These are phyloP conservation scores for Desmophyllum pertusum DNA, from an alignment of 92 coral and sea anemone genomes.

Conservation along the genomic window DNA sequence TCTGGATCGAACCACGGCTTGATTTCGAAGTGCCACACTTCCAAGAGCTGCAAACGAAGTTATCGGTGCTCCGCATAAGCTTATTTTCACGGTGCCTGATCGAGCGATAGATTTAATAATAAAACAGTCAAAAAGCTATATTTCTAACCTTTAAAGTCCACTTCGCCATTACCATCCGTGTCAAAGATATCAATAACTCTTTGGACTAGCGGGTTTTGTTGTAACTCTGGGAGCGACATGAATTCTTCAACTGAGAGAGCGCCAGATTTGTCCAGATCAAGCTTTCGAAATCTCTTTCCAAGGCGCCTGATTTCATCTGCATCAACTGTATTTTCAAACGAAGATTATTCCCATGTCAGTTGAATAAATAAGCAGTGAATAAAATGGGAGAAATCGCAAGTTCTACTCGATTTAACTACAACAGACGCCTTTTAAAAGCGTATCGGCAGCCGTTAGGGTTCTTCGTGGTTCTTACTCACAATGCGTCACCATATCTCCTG, in stretches of 20 bases:
- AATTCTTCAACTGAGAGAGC: conserved; percentile 98
- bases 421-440: conserved; percentile 32
- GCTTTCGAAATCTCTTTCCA: conserved; percentile 93
- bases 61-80: conserved; percentile 21
- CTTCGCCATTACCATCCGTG: conserved; percentile 98
- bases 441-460: too few species aligned
- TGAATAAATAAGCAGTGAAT: conserved; percentile 39
- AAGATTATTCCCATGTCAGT: conserved; percentile 28
- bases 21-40: not conserved
- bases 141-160: conserved; percentile 97
- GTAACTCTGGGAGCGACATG: conserved; percentile 97
- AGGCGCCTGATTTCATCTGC: conserved; percentile 97
- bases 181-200: conserved; percentile 98
- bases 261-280: conserved; percentile 96
- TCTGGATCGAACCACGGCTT: too few species aligned
- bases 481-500: conserved; percentile 95
- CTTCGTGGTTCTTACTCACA: too few species aligned
- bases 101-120: conserved; percentile 19
- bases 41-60: not conserved
- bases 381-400: conserved; percentile 25
- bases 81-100: conserved; percentile 8
- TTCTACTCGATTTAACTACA: conserved; percentile 20
- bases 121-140: conserved; percentile 35
- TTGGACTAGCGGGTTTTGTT: conserved; percentile 96
- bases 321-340: conserved; percentile 73